Evolutionary conservation across 2,888 invertebrate species (phyloP).

Genomic region (Siphonodentalium dalli): DNA sequence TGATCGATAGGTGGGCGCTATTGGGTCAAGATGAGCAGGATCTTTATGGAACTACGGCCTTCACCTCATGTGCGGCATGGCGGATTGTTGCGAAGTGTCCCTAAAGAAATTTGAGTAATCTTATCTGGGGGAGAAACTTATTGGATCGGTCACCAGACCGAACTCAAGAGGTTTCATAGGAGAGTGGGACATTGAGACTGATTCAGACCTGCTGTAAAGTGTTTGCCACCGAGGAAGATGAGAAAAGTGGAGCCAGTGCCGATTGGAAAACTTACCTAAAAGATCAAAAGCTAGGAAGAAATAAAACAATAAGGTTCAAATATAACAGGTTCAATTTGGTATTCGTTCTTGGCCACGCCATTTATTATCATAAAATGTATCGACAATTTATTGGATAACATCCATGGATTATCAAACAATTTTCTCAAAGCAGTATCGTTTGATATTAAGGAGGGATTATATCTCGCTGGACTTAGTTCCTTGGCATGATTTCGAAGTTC

Average conservation of each 20-base stretch:
- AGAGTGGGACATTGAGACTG: constrained; percentile 28
- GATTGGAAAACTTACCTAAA: constrained; percentile 20
- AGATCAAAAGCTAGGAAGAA: constrained; percentile 10
- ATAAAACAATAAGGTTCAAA: constrained; percentile 16
- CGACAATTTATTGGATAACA: constrained; percentile 8
- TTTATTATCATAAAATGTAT: constrained; percentile 10
- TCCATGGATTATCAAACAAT: constrained; percentile 14
- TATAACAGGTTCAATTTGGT: constrained; percentile 24
- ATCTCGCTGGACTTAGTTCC: constrained; percentile 19
- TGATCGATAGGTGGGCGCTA: constrained; percentile 12
- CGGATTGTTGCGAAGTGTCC: constrained; percentile 21
- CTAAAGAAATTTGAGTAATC: constrained; percentile 24
- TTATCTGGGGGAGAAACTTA: constrained; percentile 25
- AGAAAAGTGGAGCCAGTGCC: constrained; percentile 21
- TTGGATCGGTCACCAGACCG: constrained; percentile 24
- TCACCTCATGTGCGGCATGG: constrained; percentile 27
- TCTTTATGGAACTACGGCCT: constrained; percentile 23
- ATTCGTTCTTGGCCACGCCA: constrained; percentile 14
- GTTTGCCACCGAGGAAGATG: constrained; percentile 26
- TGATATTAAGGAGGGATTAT: constrained; percentile 16
- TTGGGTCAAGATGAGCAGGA: constrained; percentile 11
- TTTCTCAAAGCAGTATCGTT: constrained; percentile 23
- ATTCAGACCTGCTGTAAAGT: constrained; percentile 21
- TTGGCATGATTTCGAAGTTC: constrained; percentile 21
- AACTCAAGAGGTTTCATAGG: constrained; percentile 30